Conservation (phyloP, 2,888 invertebrate genomes). For the Drosophila kanekoi region DNA sequence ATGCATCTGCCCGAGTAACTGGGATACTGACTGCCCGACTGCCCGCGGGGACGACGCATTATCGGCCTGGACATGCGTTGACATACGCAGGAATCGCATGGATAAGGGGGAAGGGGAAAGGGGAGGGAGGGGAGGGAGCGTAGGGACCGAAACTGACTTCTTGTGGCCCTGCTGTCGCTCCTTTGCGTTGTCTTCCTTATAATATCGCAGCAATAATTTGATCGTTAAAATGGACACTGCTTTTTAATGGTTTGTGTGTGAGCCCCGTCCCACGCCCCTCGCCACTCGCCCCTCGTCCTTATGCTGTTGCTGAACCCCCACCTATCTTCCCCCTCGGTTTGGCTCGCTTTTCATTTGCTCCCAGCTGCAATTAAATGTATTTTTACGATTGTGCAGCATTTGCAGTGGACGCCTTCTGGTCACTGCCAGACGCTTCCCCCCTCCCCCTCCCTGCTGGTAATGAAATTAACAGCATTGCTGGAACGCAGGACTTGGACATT, state of each 20-base stretch:
- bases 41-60: slow-evolving; percentile 35
- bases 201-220: slow-evolving; percentile 72
- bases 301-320: not conserved
- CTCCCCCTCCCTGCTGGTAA: slow-evolving; percentile 35
- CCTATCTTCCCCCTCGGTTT: slow-evolving; percentile 19
- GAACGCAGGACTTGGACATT: slow-evolving; percentile 20
- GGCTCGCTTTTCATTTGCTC: slow-evolving; percentile 60
- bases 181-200: slow-evolving; percentile 36
- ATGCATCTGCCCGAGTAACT: slow-evolving; percentile 24
- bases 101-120: too few relatives aligned
- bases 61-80: slow-evolving; percentile 42
- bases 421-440: not conserved
- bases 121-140: too few relatives aligned
- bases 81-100: slow-evolving; percentile 10
- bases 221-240: slow-evolving; percentile 76
- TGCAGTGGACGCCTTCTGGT: slow-evolving; percentile 39
- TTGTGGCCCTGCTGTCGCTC: not conserved
- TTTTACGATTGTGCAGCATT: slow-evolving; percentile 78
- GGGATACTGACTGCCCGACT: slow-evolving; percentile 14
- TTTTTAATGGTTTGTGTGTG: slow-evolving; percentile 56
- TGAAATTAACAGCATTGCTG: slow-evolving; percentile 63
- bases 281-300: not conserved
- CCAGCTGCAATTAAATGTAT: slow-evolving; percentile 78
- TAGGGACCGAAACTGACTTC: slow-evolving; percentile 18
- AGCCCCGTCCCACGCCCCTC: not conserved